A percentile compares a stretch with the other conserved stretches of the same genome.
phyloP scores from a whole-genome alignment of 2,797 vertebrate genomes.

The Etheostoma nigrum region DNA sequence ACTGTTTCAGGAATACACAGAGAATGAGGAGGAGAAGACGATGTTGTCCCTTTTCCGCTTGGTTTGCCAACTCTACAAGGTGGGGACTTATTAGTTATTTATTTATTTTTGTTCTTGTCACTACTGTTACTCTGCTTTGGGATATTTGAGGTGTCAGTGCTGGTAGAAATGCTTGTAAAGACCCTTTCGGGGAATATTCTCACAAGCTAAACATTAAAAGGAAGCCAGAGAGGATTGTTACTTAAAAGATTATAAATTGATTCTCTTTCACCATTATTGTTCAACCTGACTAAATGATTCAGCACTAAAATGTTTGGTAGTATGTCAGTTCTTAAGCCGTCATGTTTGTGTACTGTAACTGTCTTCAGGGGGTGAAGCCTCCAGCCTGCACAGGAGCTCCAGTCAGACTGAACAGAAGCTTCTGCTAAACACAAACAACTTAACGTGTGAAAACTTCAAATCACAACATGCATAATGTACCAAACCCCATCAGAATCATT shows the following conservation, averaged over 20 bases:
- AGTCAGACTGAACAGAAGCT: constrained; percentile 73
- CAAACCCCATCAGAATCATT: not conserved
- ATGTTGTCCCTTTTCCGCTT: constrained; percentile 82
- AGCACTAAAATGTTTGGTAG: not conserved
- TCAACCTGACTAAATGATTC: not conserved
- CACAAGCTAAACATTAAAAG: not conserved
- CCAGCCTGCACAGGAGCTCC: constrained; percentile 78
- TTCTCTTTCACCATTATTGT: not conserved
- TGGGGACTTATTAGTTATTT: constrained; percentile 54
- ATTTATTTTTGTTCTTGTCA: not conserved
- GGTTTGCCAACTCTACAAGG: constrained; percentile 89
- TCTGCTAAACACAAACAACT: constrained; percentile 65
- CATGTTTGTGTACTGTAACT: not conserved
- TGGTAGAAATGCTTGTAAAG: not conserved
- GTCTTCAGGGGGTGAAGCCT: constrained; percentile 86
- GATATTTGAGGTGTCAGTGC: not conserved
- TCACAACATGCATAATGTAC: not conserved
- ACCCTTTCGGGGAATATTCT: not conserved
- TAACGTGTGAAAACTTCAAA: not conserved
- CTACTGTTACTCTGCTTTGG: not conserved
- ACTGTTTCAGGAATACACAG: constrained; percentile 73
- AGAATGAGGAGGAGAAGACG: constrained; percentile 72
- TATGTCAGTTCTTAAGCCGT: not conserved
- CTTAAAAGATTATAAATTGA: not conserved
- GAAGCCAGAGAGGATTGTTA: not conserved